Evolutionary conservation across 2,888 invertebrate species (phyloP), one percentile per base, ranked within the genome.

Genomic region (Trypoxylon attenuatum): DNA sequence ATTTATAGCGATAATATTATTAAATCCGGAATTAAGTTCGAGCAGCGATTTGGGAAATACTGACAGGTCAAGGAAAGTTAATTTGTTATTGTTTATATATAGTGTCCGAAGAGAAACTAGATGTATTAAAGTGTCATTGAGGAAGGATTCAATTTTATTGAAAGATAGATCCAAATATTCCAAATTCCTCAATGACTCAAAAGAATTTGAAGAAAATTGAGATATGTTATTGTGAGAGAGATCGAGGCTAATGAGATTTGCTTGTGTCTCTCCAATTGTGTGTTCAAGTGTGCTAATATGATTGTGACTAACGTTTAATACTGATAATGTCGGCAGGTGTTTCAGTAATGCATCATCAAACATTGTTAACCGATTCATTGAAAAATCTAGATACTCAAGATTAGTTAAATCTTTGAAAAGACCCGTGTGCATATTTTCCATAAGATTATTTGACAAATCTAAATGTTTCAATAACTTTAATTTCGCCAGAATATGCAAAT

Each of bases 391-490:
- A 57, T 87, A 87, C 71, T 88, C 87, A 1, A 87, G 74, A 43
- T 57, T 71, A 0, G 51, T 67, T 15, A 84, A 68, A 18, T 79
- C 69, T 2, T 80, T 86, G 41, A 90, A 90, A 69, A 88, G 88
- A 47, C 87, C 68, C 0, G 82, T 74, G 62, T 88, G 87, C 39
- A 90, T 84, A 2, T 86, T 85, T 5, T 85, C 68, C 2, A 91
- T 76, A 47, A 87, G 87, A 78, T 91, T 91, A 69, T 88, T 86
- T 0, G 90, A 90, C 0, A 91, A 73, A 76, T 91, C 90, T n/a
- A 91, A 69, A 25, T 87, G 88, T 81, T 88, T 87, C 6, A 91
- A 73, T 0, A 70, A 61, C 3, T 84, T 81, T 18, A 89, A 83
- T 5, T 88, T 88, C 0, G 88, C 88, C 70, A 90, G 88, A 0